phyloP scores from a whole-genome alignment of 2,113 vertebrate species.

The Bagarius yarrelli region DNA sequence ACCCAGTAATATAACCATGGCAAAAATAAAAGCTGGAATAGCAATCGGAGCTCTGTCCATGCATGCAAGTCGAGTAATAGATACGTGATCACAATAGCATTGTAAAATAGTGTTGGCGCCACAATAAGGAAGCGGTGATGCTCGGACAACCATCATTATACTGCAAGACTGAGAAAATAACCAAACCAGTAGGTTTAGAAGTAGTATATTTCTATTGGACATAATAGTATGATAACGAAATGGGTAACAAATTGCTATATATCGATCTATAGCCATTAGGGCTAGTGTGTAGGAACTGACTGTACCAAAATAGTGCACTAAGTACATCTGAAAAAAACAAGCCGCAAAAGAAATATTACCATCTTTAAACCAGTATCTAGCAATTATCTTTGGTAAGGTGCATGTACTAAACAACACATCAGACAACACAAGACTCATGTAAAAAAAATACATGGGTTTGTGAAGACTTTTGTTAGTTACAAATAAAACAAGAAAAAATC shows the following conservation, averaged over 20 bases:
- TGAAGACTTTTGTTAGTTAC: conserved; percentile 41
- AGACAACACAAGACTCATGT: conserved; percentile 56
- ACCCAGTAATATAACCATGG: conserved; percentile 50
- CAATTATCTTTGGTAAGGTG: conserved; percentile 64
- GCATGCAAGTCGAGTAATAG: conserved; percentile 60
- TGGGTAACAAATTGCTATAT: conserved; percentile 62
- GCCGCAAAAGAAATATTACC: conserved; percentile 53
- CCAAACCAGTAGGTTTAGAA: conserved; percentile 57
- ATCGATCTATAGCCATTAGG: conserved; percentile 68
- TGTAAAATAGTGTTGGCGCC: conserved; percentile 61
- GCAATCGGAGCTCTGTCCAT: conserved; percentile 53
- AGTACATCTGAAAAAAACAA: conserved; percentile 69
- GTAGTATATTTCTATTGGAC: conserved; percentile 55
- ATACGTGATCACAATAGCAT: conserved; percentile 66
- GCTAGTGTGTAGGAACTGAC: conserved; percentile 62
- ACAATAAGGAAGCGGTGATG: conserved; percentile 65
- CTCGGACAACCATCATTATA: conserved; percentile 60
- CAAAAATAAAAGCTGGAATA: conserved; percentile 50
- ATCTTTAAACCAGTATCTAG: conserved; percentile 61
- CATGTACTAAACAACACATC: conserved; percentile 55
- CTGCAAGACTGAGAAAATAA: conserved; percentile 5
- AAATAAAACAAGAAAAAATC: conserved; percentile 38
- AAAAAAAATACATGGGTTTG: conserved; percentile 57
- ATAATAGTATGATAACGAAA: conserved; percentile 61
- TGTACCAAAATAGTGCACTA: conserved; percentile 63